Base-by-base conservation (phyloP, 2,888 invertebrate species). In the Drosophila pseudotalamancana region DNA sequence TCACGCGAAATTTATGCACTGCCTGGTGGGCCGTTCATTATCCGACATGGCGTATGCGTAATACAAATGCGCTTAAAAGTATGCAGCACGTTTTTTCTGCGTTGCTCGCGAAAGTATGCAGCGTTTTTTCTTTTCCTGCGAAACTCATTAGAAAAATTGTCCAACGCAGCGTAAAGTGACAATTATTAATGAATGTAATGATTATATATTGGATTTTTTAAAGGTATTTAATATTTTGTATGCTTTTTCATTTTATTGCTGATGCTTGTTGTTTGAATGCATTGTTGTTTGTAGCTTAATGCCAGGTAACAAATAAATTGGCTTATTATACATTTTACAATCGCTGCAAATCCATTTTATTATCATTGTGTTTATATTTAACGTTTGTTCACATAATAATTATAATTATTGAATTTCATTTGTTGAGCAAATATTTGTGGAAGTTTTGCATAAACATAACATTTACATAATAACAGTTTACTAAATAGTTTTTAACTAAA, bases 121-220 rank as follows among this genome's bases (percentile, higher is more conserved):
- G 40, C 53, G 32, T 23, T 55, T 64, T 50, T 48, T 9, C 8
- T 5, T 9, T 45, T 9, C n/a, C 23, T 23, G 37, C 46, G 37
- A 83, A 81, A 79, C 69, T 79, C 83, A 86, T 81, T 81, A 79
- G 72, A 56, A 48, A 79, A 86, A 83, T 70, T 72, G 76, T 56
- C 61, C 59, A 70, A 43, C 46, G 70, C 29, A 40, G 64, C 60
- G 49, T 60, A 51, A 75, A 68, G 35, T 62, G 67, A 53, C 62
- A 59, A 65, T 62, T 62, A 59, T 66, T 61, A 68, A 49, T 59
- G 50, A 49, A 39, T 37, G 42, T 54, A 43, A 63, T 54, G 32
- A 57, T 57, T 46, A 64, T 60, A 35, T 45, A 63, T 42, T 19
- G n/a, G 11, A 29, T 46, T 56, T 46, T 56, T 32, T 14, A 27